phyloP scores from a whole-genome alignment of 2,888 invertebrate genomes.

The Leptopterna dolabrata region DNA sequence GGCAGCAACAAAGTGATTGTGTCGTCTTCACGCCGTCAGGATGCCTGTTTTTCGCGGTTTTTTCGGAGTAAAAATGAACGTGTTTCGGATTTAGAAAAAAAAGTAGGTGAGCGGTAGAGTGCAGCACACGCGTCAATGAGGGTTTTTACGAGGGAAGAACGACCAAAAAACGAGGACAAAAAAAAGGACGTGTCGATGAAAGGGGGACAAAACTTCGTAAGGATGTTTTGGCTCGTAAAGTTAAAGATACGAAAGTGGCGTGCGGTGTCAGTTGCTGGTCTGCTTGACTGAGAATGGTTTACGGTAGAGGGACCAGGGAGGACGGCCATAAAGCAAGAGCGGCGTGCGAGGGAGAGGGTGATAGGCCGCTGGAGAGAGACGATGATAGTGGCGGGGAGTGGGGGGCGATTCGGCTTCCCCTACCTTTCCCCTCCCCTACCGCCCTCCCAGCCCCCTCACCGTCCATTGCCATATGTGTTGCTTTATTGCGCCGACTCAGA shows the following conservation, averaged over 20 bases:
- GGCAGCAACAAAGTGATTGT: slow-evolving; percentile 16
- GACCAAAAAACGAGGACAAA: not conserved
- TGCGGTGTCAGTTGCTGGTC: slow-evolving; percentile 56
- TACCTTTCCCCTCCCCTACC: not conserved
- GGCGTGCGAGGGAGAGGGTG: slow-evolving; percentile 46
- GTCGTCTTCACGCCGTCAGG: slow-evolving; percentile 30
- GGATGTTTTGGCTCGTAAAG: slow-evolving; percentile 46
- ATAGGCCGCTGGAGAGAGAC: slow-evolving; percentile 30
- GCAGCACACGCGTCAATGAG: slow-evolving; percentile 33
- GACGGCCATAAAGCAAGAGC: slow-evolving; percentile 57
- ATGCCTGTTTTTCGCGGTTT: not conserved
- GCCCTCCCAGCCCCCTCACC: slow-evolving; percentile 42
- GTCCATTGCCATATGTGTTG: slow-evolving; percentile 58
- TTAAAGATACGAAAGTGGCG: slow-evolving; percentile 40
- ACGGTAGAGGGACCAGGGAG: slow-evolving; percentile 56
- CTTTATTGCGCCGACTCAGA: slow-evolving; percentile 61
- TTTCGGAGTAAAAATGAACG: not conserved
- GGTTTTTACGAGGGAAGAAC: not conserved
- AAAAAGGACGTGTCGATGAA: not conserved
- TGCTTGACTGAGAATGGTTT: slow-evolving; percentile 58
- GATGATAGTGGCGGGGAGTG: slow-evolving; percentile 35
- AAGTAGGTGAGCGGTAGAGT: not conserved
- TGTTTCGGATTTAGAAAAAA: not conserved
- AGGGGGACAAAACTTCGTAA: slow-evolving; percentile 41
- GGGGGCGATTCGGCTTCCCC: slow-evolving; percentile 27